A percentile compares a stretch with the other conserved stretches of the same genome.
Conservation (phyloP, 2,113 vertebrate species). For the Lepus europaeus region DNA sequence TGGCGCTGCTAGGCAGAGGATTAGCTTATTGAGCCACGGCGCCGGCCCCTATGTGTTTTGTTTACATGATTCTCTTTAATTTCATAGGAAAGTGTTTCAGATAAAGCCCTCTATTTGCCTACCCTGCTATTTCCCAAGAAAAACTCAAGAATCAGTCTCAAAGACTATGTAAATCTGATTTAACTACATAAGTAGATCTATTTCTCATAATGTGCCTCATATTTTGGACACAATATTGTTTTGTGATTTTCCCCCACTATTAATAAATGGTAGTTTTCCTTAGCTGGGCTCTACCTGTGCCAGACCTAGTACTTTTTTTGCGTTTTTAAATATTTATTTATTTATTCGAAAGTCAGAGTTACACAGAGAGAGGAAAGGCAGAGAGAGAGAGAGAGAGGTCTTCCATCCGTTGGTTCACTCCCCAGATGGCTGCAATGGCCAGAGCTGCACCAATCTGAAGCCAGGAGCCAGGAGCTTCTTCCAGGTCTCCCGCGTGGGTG, state of each 20-base stretch:
- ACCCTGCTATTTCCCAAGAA: not conserved
- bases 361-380: too few species aligned
- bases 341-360: too few species aligned
- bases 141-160: not conserved
- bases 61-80: not conserved
- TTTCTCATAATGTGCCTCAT: slow-evolving; percentile 13
- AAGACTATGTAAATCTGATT: not conserved
- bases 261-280: not conserved
- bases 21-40: too few species aligned
- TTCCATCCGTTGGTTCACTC: too few species aligned
- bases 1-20: too few species aligned
- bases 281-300: not conserved
- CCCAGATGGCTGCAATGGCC: too few species aligned
- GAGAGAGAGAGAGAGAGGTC: too few species aligned
- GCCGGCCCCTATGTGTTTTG: too few species aligned
- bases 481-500: too few species aligned
- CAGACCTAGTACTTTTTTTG: not conserved
- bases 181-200: not conserved
- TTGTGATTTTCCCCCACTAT: not conserved
- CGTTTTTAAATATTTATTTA: too few species aligned
- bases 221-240: not conserved
- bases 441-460: too few species aligned
- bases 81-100: slow-evolving; percentile 7
- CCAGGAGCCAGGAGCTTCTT: too few species aligned
- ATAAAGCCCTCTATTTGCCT: not conserved